These are phyloP conservation scores for Silurus aristotelis DNA, from an alignment of 2,797 vertebrate genomes.

Conservation along the genomic window DNA sequence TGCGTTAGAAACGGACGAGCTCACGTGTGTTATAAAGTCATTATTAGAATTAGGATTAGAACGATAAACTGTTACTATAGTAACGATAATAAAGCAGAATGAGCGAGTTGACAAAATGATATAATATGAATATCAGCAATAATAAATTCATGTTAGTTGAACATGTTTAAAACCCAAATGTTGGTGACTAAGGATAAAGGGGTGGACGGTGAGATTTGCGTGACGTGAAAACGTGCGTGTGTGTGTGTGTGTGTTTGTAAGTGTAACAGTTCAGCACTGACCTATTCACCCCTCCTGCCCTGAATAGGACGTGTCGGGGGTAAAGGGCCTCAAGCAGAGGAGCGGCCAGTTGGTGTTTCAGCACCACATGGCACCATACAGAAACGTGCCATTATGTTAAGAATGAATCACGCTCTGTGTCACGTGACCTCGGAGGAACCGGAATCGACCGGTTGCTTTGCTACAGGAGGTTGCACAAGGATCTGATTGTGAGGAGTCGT, in stretches of 20 bases:
- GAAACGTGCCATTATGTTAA: neutral
- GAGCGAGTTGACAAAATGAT: neutral
- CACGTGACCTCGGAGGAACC: conserved; percentile 3
- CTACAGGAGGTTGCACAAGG: neutral
- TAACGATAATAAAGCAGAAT: neutral
- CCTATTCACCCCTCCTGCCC: conserved; percentile 37
- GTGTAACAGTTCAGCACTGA: conserved; percentile 32
- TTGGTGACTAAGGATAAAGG: neutral
- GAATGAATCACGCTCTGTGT: neutral
- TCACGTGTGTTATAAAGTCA: no score
- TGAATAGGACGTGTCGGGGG: conserved; percentile 25
- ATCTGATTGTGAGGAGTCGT: neutral
- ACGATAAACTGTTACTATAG: neutral
- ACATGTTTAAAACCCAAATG: neutral
- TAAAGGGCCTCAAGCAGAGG: neutral
- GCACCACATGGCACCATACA: neutral
- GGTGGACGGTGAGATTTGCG: neutral
- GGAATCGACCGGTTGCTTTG: conserved; percentile 5
- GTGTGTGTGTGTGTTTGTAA: neutral
- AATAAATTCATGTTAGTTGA: neutral
- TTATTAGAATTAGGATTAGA: no score
- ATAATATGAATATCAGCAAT: neutral
- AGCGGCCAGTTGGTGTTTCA: neutral
- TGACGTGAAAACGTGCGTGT: neutral
- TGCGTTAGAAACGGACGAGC: no score